These are phyloP conservation scores for Semaprochilodus insignis DNA, from an alignment of 2,797 vertebrate species.

Conservation along the genomic window DNA sequence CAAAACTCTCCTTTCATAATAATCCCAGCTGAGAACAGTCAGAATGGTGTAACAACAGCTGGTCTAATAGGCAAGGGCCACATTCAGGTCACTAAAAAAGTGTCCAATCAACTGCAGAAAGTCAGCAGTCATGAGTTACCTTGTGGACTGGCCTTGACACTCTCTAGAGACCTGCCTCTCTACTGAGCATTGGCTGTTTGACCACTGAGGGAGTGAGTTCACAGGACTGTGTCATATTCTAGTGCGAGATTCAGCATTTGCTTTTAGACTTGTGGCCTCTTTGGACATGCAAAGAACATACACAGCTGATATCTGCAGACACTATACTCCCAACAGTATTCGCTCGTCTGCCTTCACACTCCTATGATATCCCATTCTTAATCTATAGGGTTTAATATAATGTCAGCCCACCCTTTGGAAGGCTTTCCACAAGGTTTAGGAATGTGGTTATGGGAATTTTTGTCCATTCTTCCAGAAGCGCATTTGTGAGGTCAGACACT, in stretches of 20 bases:
- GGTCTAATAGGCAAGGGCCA: background rate
- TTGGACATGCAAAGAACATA: background rate
- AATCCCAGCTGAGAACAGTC: background rate
- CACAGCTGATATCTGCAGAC: no score
- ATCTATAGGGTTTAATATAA: no score
- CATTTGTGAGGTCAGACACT: no score
- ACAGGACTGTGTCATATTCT: constrained; percentile 17
- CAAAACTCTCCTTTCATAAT: background rate
- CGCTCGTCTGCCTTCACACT: no score
- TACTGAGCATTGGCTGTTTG: background rate
- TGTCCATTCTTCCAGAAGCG: no score
- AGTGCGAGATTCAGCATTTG: constrained; percentile 11
- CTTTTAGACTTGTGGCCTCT: background rate
- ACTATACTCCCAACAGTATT: no score
- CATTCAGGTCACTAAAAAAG: constrained; percentile 61
- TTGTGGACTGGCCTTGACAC: background rate
- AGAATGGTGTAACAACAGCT: background rate
- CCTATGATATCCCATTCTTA: no score
- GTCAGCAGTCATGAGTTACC: constrained; percentile 22
- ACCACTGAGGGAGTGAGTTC: background rate
- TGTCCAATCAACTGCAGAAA: constrained; percentile 60
- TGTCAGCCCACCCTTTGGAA: no score
- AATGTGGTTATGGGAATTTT: no score
- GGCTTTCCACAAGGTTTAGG: no score
- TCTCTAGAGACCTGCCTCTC: constrained; percentile 5